Percentiles rank a stretch among this genome's conserved stretches.
Conservation (phyloP, 2,888 invertebrate genomes). For the Rhagonycha fulva region DNA sequence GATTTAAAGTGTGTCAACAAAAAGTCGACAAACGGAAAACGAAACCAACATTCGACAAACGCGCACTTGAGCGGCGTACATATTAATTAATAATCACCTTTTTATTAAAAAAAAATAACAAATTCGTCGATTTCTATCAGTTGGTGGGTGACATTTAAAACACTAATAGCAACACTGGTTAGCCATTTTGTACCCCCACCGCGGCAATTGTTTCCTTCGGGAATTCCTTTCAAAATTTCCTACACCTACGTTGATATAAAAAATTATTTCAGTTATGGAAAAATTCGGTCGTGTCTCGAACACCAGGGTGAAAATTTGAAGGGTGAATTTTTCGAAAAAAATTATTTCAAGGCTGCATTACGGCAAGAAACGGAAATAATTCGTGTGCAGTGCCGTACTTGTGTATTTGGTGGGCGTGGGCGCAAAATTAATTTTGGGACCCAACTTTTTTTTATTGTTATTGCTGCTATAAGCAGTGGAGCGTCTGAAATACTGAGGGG, state of each 20-base stretch:
- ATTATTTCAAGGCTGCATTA: background rate
- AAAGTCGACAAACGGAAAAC: background rate
- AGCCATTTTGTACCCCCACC: constrained; percentile 57
- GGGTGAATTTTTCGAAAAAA: background rate
- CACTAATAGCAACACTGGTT: constrained; percentile 51
- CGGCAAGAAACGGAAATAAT: background rate
- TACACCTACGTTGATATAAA: too few species aligned
- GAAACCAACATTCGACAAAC: background rate
- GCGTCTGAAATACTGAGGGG: too few species aligned
- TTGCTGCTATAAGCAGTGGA: too few species aligned
- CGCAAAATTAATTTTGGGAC: too few species aligned
- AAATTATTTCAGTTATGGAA: too few species aligned
- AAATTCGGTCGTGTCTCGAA: too few species aligned
- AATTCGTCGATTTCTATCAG: background rate
- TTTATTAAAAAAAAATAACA: background rate
- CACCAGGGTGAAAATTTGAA: background rate
- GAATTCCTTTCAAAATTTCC: background rate
- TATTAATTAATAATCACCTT: constrained; percentile 14
- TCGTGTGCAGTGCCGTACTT: background rate
- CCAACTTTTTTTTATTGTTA: too few species aligned
- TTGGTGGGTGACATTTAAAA: constrained; percentile 43
- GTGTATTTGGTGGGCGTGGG: background rate
- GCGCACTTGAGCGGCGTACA: background rate
- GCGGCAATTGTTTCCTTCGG: constrained; percentile 17
- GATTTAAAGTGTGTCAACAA: background rate